Conservation (phyloP, 1,140 invertebrate species). For the Aphidius ervi region DNA sequence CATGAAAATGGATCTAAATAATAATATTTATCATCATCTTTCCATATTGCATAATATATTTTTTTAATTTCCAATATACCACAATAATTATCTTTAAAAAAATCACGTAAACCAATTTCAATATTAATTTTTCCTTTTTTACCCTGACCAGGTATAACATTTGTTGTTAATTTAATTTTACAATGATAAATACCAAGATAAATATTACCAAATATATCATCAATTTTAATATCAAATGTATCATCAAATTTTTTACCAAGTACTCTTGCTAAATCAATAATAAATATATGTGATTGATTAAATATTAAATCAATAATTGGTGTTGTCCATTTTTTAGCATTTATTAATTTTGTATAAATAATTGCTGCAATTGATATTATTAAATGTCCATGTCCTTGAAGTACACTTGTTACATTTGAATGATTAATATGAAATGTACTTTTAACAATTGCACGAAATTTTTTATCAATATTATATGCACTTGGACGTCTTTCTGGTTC, state of each 20-base stretch:
- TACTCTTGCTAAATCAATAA: constrained; percentile 39
- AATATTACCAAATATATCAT: constrained; percentile 42
- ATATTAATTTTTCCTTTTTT: constrained; percentile 34
- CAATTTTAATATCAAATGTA: constrained; percentile 35
- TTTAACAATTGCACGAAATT: constrained; percentile 37
- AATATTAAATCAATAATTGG: constrained; percentile 45
- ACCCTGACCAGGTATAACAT: constrained; percentile 34
- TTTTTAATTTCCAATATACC: constrained; percentile 45
- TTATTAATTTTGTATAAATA: constrained; percentile 42
- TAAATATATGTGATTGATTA: constrained; percentile 45
- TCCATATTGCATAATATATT: constrained; percentile 45
- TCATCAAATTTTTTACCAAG: constrained; percentile 38
- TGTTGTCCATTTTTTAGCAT: constrained; percentile 41
- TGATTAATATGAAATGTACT: constrained; percentile 42
- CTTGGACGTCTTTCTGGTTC: constrained; percentile 30
- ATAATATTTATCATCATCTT: constrained; percentile 39
- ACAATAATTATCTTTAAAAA: constrained; percentile 30
- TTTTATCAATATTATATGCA: constrained; percentile 35
- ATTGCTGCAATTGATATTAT: constrained; percentile 39
- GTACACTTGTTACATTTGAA: constrained; percentile 27
- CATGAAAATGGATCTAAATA: constrained; percentile 46
- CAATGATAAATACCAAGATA: constrained; percentile 44
- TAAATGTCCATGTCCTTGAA: constrained; percentile 35
- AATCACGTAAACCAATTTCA: constrained; percentile 32
- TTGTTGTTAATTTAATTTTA: constrained; percentile 40